phyloP scores from a whole-genome alignment of 2,797 vertebrate genomes.

The Nannoperca australis region DNA sequence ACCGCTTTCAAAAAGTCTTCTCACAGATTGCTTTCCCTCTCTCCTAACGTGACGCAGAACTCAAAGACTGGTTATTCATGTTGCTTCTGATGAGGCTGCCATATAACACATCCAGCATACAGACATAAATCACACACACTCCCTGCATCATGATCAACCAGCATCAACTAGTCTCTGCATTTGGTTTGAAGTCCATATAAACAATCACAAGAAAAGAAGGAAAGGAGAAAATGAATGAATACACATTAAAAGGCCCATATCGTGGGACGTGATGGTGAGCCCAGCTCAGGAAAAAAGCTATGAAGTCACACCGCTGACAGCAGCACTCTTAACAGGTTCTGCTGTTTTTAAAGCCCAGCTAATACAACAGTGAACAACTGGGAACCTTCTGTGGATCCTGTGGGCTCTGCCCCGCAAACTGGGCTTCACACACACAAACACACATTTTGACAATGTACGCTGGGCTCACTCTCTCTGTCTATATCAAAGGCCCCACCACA shows the following conservation, averaged over 20 bases:
- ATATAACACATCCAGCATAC: conserved; percentile 8
- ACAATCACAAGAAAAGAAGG: not conserved
- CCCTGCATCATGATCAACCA: conserved; percentile 14
- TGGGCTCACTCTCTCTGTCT: conserved; percentile 36
- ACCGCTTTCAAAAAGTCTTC: conserved; percentile 39
- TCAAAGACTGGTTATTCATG: conserved; percentile 41
- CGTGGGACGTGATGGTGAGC: conserved; percentile 23
- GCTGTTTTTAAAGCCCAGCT: conserved; percentile 39
- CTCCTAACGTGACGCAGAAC: conserved; percentile 50
- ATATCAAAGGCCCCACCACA: conserved; percentile 68
- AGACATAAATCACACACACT: conserved; percentile 6
- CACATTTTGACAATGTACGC: conserved; percentile 54
- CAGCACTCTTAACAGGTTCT: conserved; percentile 43
- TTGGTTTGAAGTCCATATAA: conserved; percentile 22
- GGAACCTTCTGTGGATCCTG: conserved; percentile 30
- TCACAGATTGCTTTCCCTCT: conserved; percentile 49
- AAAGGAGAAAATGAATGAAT: not conserved
- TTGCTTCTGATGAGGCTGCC: conserved; percentile 34
- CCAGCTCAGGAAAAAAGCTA: conserved; percentile 18
- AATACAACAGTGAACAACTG: conserved; percentile 27
- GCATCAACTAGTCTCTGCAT: not conserved
- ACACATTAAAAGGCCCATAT: conserved; percentile 11
- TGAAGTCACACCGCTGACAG: conserved; percentile 40
- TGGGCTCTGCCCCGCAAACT: conserved; percentile 46
- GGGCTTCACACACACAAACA: conserved; percentile 19